Conservation (phyloP, 2,113 vertebrate species). For the Ardeotis arabs region DNA sequence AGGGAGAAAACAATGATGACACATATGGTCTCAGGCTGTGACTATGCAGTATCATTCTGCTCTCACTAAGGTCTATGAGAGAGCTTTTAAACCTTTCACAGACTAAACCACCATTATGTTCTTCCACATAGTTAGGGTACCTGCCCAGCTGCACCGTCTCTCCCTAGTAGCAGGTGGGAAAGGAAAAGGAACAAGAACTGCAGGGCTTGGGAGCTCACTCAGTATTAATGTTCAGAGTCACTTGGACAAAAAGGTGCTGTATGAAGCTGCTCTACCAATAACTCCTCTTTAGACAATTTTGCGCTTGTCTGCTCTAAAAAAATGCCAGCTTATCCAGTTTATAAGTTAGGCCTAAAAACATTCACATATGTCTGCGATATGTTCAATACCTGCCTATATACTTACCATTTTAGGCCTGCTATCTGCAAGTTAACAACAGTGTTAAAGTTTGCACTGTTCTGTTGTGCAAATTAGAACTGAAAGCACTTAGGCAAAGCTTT, state of each 20-base stretch:
- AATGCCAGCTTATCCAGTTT: not conserved
- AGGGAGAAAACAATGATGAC: not conserved
- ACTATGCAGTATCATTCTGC: not conserved
- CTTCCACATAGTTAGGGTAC: not conserved
- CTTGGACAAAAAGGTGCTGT: not conserved
- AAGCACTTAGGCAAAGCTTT: not conserved
- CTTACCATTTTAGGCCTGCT: not conserved
- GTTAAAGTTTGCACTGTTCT: not conserved
- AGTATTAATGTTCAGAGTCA: not conserved
- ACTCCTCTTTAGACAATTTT: not conserved
- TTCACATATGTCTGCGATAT: not conserved
- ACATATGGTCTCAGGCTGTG: not conserved
- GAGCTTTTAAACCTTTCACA: not conserved
- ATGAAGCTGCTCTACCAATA: not conserved
- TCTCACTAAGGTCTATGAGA: not conserved
- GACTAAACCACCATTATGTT: not conserved
- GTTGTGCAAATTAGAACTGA: not conserved
- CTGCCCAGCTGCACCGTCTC: not conserved
- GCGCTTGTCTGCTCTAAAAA: not conserved
- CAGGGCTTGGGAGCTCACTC: not conserved
- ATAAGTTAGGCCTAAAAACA: not conserved
- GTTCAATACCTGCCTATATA: not conserved
- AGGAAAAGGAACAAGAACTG: not conserved
- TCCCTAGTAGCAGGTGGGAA: not conserved
- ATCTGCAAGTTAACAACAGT: not conserved